Evolutionary conservation across 2,888 invertebrate genomes (phyloP), one percentile per base, ranked within the genome.

Genomic region (Eueremaeus valkanovi): DNA sequence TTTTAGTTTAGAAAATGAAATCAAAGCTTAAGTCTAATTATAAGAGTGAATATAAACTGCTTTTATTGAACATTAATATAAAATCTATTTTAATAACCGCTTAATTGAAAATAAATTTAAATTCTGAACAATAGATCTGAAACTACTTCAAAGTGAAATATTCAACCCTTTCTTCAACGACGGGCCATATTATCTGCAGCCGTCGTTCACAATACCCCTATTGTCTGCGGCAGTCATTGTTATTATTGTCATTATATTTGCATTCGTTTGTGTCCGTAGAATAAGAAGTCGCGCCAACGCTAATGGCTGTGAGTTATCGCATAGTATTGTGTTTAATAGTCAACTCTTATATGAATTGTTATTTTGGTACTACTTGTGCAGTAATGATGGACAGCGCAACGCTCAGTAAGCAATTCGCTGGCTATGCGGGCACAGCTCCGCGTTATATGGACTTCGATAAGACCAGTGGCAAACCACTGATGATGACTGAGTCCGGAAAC

Each of bases 381-480:
- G 75, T 75, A 16, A 72, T 75, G 0, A 33, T 75, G 40, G 75
- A 75, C 33, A 55, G 72, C 55, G 51, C 70, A 24, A 75, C 75
- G 1, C 42, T 75, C 9, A n/a, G 77, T 1, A 79, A 78, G 42
- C 45, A 45, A 6, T 45, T 45, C 45, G 45, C n/a, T n/a, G n/a
- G n/a, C 8, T 73, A 77, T 16, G 29, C 45, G 6, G 78, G 76
- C 8, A 76, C 78, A 2, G 74, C 76, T 1, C 78, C 78, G 21
- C 72, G 79, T 3, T 79, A 78, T 55, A 78, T 78, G 18, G 79
- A 79, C 63, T 78, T 79, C 49, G 78, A 79, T 66, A 79, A 79
- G 33, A 76, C 78, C 21, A 76, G 78, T 58, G 75, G 70, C 16
- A 75, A 75, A 36, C 70, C 72, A 18, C 9, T 75, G 45, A 75